A percentile compares a stretch with the other conserved stretches of the same genome.
Conservation (phyloP, 2,113 vertebrate species). For the Spilogale gracilis region DNA sequence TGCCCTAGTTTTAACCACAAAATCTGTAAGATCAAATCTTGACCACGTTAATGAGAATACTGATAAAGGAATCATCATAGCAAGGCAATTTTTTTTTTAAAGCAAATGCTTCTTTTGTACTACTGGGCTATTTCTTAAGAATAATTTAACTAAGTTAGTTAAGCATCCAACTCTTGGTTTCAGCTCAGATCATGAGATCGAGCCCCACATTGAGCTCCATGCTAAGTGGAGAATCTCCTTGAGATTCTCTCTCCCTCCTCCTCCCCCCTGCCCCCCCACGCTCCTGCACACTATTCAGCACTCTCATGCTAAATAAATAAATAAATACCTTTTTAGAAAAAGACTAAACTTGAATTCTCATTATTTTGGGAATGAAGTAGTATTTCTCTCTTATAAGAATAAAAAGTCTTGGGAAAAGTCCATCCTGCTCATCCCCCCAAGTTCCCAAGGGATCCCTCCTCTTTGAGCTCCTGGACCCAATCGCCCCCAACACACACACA, state of each 20-base stretch:
- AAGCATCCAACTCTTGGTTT: neutral
- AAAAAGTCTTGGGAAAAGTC: neutral
- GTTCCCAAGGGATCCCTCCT: neutral
- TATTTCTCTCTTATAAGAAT: neutral
- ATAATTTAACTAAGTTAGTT: neutral
- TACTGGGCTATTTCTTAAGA: neutral
- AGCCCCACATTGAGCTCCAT: accelerated
- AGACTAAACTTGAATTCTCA: neutral
- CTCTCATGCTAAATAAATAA: neutral
- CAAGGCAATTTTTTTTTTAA: neutral
- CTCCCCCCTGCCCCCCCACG: neutral
- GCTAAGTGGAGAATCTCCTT: neutral
- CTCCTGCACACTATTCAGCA: too few species aligned
- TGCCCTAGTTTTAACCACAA: neutral
- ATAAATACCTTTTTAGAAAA: neutral
- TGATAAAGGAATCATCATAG: too few species aligned
- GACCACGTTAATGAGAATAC: accelerated
- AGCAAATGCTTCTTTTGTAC: neutral
- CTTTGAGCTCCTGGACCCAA: neutral
- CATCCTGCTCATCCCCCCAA: too few species aligned
- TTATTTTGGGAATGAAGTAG: neutral
- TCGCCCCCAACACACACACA: neutral
- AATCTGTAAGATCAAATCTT: neutral
- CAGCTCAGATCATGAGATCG: neutral
- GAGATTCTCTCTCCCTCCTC: neutral